A percentile compares a stretch with the other conserved stretches of the same genome.
phyloP scores from a whole-genome alignment of 2,888 invertebrate species.

The Suillia variegata region DNA sequence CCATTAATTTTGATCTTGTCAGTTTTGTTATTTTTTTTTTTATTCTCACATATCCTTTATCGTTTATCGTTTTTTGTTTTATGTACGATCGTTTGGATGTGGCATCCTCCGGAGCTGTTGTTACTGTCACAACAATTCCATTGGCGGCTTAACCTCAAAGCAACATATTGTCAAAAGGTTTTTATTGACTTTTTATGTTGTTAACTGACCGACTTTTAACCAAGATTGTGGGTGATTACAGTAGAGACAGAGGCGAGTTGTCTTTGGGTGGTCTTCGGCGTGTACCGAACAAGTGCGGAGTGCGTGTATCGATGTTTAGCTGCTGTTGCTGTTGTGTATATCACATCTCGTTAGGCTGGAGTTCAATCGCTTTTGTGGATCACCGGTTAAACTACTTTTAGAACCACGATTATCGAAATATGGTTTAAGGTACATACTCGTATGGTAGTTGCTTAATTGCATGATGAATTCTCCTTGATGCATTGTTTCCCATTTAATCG shows the following conservation, averaged over 20 bases:
- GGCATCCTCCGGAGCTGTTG: not conserved
- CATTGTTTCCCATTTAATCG: no score
- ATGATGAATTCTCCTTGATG: no score
- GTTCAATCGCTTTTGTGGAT: no score
- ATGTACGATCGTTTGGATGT: not conserved
- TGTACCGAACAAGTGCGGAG: slow-evolving; percentile 33
- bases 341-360: slow-evolving; percentile 21
- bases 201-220: slow-evolving; percentile 52
- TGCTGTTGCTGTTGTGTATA: slow-evolving; percentile 27
- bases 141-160: slow-evolving; percentile 11
- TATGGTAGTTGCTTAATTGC: no score
- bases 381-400: no score
- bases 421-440: no score
- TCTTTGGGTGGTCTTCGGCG: slow-evolving; percentile 38
- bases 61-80: slow-evolving; percentile 7
- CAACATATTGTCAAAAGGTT: slow-evolving; percentile 42
- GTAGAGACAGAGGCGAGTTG: slow-evolving; percentile 12
- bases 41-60: slow-evolving; percentile 18
- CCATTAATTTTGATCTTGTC: slow-evolving; percentile 47
- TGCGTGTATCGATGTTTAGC: slow-evolving; percentile 22
- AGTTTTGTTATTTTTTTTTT: slow-evolving; percentile 35
- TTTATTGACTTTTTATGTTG: slow-evolving; percentile 51
- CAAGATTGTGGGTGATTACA: slow-evolving; percentile 50
- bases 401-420: no score
- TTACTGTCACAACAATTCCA: slow-evolving; percentile 47